Evolutionary conservation across 2,797 vertebrate genomes (phyloP).

Genomic region (Sparus aurata): DNA sequence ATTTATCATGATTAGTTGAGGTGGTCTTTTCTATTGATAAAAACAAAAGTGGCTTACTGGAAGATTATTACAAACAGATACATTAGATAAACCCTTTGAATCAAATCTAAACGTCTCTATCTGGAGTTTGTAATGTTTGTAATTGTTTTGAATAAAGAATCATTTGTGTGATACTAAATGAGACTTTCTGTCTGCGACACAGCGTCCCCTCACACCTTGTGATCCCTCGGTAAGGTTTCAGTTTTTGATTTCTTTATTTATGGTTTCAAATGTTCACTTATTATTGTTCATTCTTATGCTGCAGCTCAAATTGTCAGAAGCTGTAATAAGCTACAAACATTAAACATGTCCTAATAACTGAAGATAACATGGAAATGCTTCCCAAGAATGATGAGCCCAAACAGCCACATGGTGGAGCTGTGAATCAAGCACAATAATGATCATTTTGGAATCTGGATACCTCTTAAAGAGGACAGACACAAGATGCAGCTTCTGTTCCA

Average conservation of each 20-base stretch:
- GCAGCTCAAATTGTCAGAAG: no score
- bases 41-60: not conserved
- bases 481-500: no score
- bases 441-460: no score
- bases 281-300: no score
- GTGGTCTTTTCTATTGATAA: not conserved
- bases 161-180: not conserved
- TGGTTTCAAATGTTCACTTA: no score
- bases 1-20: not conserved
- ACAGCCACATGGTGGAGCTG: no score
- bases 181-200: not conserved
- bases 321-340: no score
- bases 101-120: not conserved
- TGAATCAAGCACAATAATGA: no score
- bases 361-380: not conserved
- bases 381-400: no score
- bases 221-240: not conserved
- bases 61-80: not conserved
- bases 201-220: not conserved
- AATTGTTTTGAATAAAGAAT: constrained; percentile 46
- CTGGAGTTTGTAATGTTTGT: not conserved
- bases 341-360: not conserved
- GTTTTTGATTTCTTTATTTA: not conserved
- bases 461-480: no score
- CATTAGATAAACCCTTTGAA: no score